Evolutionary conservation across 2,797 vertebrate genomes (phyloP).

Genomic region (Crax fasciolata): DNA sequence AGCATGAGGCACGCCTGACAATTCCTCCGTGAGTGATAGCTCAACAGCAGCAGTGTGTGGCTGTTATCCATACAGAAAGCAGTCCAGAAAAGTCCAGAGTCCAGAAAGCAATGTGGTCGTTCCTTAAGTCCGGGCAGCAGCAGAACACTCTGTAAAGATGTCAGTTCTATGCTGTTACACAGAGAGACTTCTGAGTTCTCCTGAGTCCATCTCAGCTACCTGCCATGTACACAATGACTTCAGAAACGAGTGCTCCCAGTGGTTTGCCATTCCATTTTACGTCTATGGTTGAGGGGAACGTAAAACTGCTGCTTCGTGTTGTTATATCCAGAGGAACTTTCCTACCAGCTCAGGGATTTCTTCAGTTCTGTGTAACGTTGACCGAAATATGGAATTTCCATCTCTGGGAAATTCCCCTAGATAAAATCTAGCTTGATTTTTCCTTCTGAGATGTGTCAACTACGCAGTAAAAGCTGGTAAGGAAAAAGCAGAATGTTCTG

Average conservation of each 20-base stretch:
- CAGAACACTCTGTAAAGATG: not conserved
- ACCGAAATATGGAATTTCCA: not conserved
- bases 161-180: not conserved
- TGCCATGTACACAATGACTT: rapidly evolving
- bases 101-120: not conserved
- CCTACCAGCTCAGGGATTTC: not conserved
- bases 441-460: not conserved
- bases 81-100: too few relatives aligned
- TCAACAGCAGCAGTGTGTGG: not conserved
- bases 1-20: not conserved
- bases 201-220: rapidly evolving
- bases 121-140: not conserved
- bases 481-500: not conserved
- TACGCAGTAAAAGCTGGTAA: rapidly evolving
- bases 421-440: not conserved
- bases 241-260: not conserved
- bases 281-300: not conserved
- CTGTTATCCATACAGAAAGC: too few relatives aligned
- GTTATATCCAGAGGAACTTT: not conserved
- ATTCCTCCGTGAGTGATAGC: not conserved
- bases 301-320: not conserved
- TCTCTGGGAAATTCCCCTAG: not conserved
- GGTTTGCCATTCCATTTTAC: not conserved
- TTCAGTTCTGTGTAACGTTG: not conserved
- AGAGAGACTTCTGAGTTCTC: not conserved